Base-by-base conservation (phyloP, 2,888 invertebrate species). In the Zaprionus lineosus region DNA sequence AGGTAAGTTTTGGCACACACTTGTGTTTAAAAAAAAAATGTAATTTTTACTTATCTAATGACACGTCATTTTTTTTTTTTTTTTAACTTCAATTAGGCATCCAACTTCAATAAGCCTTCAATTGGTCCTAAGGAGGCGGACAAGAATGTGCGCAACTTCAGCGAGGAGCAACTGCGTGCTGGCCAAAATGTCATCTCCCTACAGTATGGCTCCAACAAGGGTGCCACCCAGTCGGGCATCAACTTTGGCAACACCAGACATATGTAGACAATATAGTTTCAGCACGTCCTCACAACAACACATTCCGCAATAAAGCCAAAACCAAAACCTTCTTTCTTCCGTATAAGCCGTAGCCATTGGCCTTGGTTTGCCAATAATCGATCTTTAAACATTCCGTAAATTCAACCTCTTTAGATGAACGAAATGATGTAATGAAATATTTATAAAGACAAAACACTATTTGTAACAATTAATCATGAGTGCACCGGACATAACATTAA, bases 161-260 rank as follows among this genome's bases (percentile, higher is more conserved):
- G 95, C 8, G 97, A 98, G 47, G 98, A 99, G 88, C 98, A 98
- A 90, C 91, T 98, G 74, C 93, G 95, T 69, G 98, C 98, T 8
- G 97, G 98, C 0, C 96, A 98, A 87, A 95, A 95, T 40, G 95
- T 98, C 60, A 98, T 98, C 89, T 96, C 96, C 47, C 93, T 98
- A 53, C 98, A 99, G 90, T 97, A 97, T 90, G 99, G 99, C 58
- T 96, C 97, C 86, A 99, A 99, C 92, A 98, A 98, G 91, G 98
- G 98, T 18, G 98, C 98, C 83, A 98, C 92, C 88, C 98, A 98
- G 90, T 96, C 97, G 72, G 99, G 98, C 55, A 96, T 98, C 89
- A 98, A 96, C 91, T 97, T 98, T 86, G 98, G 98, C 79, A 98
- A 97, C 91, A 98, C 98, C 86, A 93, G 98, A 91, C 98, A 98